Evolutionary conservation across 2,888 invertebrate species (phyloP), one percentile per base, ranked within the genome.

Genomic region (Argyresthia goedartella): DNA sequence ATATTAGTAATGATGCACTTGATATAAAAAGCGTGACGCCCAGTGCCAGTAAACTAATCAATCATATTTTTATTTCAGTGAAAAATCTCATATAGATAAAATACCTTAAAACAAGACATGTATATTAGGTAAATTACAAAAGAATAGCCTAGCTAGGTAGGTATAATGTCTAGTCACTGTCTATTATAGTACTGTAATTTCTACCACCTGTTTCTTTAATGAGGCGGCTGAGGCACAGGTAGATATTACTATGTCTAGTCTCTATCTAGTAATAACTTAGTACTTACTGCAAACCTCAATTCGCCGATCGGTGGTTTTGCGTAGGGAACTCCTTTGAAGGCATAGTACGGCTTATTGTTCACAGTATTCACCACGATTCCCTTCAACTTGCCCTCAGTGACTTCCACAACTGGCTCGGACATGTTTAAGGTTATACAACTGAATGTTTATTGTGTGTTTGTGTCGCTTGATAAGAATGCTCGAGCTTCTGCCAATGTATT

Each of bases 321-420:
- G 60, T 88, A 90, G 0, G 89, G 89, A 48, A 90, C 82, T 1
- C 89, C 87, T 56, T 84, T 81, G 59, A 88, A 89, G 25, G 73
- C 73, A 56, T 71, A 78, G 60, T 80, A 89, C 41, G 72, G 53
- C 47, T 70, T 60, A 8, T 81, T 76, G 59, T 76, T 80, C 0
- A 67, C 63, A 42, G 81, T 75, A 49, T 65, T 67, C 8, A 67
- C 60, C 52, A 75, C 57, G 51, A 70, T 68, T 1, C 90, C 89
- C 55, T 75, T 70, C 46, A 89, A 63, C 60, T 79, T 77, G 1
- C 89, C 89, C 52, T 88, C 80, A 44, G 67, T 70, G 9, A 81
- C 73, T 62, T 68, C 59, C 34, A 84, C 69, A 42, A 77, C 57
- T 8, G 67, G 63, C 42, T 58, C 59, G 33, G 68, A 54, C 79